Base-by-base conservation (phyloP, 2,888 invertebrate genomes). In the Thera obeliscata region DNA sequence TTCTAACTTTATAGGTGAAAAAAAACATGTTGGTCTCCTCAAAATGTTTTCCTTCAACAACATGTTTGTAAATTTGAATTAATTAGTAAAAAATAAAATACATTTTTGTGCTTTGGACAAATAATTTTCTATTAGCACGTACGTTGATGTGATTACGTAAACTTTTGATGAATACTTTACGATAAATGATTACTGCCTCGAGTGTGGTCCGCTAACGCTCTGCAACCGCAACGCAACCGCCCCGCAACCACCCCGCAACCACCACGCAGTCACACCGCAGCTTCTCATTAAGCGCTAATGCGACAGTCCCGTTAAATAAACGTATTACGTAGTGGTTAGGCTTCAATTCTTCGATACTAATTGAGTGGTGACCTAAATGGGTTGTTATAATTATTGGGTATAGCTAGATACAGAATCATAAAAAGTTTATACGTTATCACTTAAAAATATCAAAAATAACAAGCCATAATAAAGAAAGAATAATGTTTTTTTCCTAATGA, bases 221-320 rank as follows among this genome's bases (percentile, higher is more conserved):
- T 54, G 66, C 59, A 43, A 55, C 61, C 50, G 43, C 59, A 64
- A 59, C 56, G 66, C 59, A 43, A 55, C 61, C 50, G 43, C 61
- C 63, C 56, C 60, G 67, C 58, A 11, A 54, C 61, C 49, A 41
- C 61, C 38, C 49, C 55, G 61, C 67, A 52, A 12, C 41, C 54
- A 49, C 59, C 54, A 36, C 69, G 46, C 60, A 43, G 5, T 64
- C 61, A 61, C 46, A 22, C 71, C 68, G 71, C 69, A 69, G 61
- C 78, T 79, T 71, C 78, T 80, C 78, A 80, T 82, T 79, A 78
- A 76, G 71, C 77, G 64, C 77, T 82, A 80, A 81, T 79, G 76
- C 78, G 74, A 76, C 78, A 76, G 68, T 64, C 46, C 74, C 72
- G 76, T 74, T 79, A 80, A 81, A 81, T 81, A 78, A 81, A 80